Percentiles rank a stretch among this genome's conserved stretches.
Conservation (phyloP, 2,888 invertebrate species). For the Clusia tigrina region DNA sequence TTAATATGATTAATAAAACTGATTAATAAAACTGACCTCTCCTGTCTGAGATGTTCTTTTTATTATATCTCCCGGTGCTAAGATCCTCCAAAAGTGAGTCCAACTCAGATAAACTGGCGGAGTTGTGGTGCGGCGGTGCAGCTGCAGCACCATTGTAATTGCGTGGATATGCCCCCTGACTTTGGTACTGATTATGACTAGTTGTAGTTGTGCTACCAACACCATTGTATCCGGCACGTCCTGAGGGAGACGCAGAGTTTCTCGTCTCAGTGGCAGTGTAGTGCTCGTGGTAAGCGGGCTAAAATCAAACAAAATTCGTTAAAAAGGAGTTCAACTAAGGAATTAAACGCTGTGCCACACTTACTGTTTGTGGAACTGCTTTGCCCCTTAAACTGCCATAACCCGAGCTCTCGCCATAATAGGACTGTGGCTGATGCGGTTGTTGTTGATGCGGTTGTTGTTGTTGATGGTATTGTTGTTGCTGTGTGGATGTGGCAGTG, state of each 20-base stretch:
- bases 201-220: slow-evolving; percentile 23
- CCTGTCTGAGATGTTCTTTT: slow-evolving; percentile 62
- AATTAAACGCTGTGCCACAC: too few relatives aligned
- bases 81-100: slow-evolving; percentile 92
- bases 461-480: slow-evolving; percentile 40
- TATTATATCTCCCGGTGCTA: slow-evolving; percentile 77
- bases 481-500: slow-evolving; percentile 28
- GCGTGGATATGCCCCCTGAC: slow-evolving; percentile 54
- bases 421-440: slow-evolving; percentile 28
- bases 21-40: slow-evolving; percentile 66
- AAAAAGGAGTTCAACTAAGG: too few relatives aligned
- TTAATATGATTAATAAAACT: not conserved
- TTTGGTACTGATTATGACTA: slow-evolving; percentile 54
- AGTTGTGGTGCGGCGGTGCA: slow-evolving; percentile 42
- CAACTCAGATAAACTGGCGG: slow-evolving; percentile 85
- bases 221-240: slow-evolving; percentile 35
- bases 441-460: slow-evolving; percentile 38
- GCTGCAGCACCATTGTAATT: slow-evolving; percentile 40
- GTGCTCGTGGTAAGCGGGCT: slow-evolving; percentile 60
- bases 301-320: slow-evolving; percentile 5
- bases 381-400: slow-evolving; percentile 84
- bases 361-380: slow-evolving; percentile 72
- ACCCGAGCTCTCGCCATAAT: slow-evolving; percentile 62
- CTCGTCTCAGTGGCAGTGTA: slow-evolving; percentile 56
- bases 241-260: slow-evolving; percentile 44